Base-by-base conservation (phyloP, 2,797 vertebrate species). In the Melopsittacus undulatus region DNA sequence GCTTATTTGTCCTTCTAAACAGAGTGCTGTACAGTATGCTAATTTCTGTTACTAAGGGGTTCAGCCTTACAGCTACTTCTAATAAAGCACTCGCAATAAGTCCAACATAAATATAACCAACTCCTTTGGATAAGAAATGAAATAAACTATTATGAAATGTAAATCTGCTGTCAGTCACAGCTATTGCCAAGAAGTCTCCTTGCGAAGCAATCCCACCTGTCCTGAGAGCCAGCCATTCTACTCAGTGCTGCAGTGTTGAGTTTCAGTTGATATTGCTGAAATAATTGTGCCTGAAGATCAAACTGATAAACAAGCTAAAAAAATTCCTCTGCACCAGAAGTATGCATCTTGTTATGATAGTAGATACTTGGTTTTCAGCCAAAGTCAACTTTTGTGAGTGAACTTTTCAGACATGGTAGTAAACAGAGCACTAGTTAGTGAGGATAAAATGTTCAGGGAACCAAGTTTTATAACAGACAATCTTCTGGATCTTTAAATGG, bases 241-340 rank as follows among this genome's bases (percentile, higher is more conserved):
- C 85, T 90, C 36, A 63, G 26, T 61, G 54, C 46, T 67, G 40
- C 19, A 42, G 59, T 57, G 54, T 14, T 87, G 85, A 89, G 77
- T 34, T 82, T 82, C 81, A 78, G 32, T 11, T 49, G 52, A 73
- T 89, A 87, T 8, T 70, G 85, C 79, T 75, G 74, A 76, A 91
- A 46, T 82, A 91, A 91, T 67, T 56, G 43, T 29, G 48, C 43
- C 38, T 84, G 78, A 91, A 87, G 68, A 82, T 85, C 89, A 85
- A 89, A 89, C 36, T 80, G 66, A 88, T 24, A 61, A 78, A 94
- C 90, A 78, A 70, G 51, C 51, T 80, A 67, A 87, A 93, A 93
- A 61, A 77, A 70, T 36, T 87, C 29, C 56, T 72, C 66, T 59
- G 86, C 51, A 88, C 34, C 30, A 79, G 34, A 78, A 68, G 46